These are phyloP conservation scores for Hyla sarda DNA, from an alignment of 2,113 vertebrate genomes.

Conservation along the genomic window DNA sequence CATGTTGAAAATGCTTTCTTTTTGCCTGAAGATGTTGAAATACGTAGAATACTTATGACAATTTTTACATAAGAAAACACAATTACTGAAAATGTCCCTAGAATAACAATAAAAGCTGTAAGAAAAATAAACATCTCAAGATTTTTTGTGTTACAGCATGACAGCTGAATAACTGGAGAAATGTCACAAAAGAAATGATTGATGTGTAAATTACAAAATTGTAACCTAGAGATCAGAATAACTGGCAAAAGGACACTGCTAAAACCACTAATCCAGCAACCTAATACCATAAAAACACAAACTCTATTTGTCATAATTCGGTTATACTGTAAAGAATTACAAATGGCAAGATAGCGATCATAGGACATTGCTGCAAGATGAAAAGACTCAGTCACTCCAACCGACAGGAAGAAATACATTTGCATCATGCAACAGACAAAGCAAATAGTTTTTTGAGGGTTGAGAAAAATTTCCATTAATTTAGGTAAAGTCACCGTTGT, in stretches of 20 bases:
- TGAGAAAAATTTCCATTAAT: no score
- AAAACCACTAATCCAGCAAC: slow-evolving; percentile 57
- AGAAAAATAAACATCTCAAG: slow-evolving; percentile 45
- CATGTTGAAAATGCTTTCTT: slow-evolving; percentile 56
- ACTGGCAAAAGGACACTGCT: slow-evolving; percentile 62
- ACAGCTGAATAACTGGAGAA: slow-evolving; percentile 62
- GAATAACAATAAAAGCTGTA: slow-evolving; percentile 61
- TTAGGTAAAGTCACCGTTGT: no score
- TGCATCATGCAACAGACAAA: slow-evolving; percentile 64
- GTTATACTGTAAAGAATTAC: slow-evolving; percentile 64
- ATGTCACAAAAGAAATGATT: neutral
- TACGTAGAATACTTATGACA: slow-evolving; percentile 63
- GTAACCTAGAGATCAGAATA: slow-evolving; percentile 58
- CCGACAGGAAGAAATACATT: slow-evolving; percentile 65
- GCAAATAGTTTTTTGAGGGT: slow-evolving; percentile 18
- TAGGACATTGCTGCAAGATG: slow-evolving; percentile 69
- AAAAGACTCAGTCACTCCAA: slow-evolving; percentile 64
- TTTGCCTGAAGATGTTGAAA: neutral
- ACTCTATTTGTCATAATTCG: slow-evolving; percentile 49
- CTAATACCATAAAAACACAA: slow-evolving; percentile 53
- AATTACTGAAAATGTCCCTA: slow-evolving; percentile 66
- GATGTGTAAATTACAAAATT: slow-evolving; percentile 61
- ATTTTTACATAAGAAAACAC: slow-evolving; percentile 54
- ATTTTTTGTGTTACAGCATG: slow-evolving; percentile 34
- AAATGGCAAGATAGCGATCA: slow-evolving; percentile 64